A percentile compares a stretch with the other conserved stretches of the same genome.
These are phyloP conservation scores for Diploscapter pachys DNA, from an alignment of 1,140 invertebrate genomes.

Conservation along the genomic window DNA sequence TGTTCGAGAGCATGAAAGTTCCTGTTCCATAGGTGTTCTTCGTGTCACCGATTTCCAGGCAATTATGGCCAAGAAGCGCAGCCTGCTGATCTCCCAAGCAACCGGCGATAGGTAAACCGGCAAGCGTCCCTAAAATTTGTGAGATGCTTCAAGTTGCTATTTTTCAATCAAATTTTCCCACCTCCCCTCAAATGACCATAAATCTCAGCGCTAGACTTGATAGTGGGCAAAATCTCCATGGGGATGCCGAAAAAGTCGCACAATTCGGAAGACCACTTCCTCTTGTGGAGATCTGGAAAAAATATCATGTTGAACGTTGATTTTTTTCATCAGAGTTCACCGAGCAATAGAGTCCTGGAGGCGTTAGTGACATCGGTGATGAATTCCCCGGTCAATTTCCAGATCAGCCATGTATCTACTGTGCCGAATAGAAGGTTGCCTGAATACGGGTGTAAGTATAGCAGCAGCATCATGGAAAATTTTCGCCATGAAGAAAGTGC, in stretches of 20 bases:
- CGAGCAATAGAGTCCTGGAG: conserved; percentile 88
- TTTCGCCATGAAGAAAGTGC: too few species aligned
- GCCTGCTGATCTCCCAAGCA: conserved; percentile 64
- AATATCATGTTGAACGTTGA: too few species aligned
- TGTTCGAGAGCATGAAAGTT: conserved; percentile 92
- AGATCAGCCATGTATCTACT: conserved; percentile 90
- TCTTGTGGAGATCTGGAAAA: conserved; percentile 71
- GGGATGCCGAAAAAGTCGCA: conserved; percentile 86
- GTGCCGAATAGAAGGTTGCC: conserved; percentile 75
- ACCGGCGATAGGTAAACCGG: conserved; percentile 81
- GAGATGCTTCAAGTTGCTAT: too few species aligned
- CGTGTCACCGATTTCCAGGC: conserved; percentile 79
- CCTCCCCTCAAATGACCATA: conserved; percentile 73
- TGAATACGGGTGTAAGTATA: conserved; percentile 1
- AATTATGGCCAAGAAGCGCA: conserved; percentile 88
- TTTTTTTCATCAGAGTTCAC: too few species aligned
- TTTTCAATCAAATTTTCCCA: neutral
- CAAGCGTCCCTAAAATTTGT: conserved; percentile 66
- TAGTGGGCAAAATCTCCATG: conserved; percentile 77
- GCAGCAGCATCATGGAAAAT: neutral
- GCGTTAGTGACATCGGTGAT: conserved; percentile 95
- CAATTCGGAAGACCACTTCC: conserved; percentile 81
- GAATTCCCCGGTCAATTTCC: conserved; percentile 71
- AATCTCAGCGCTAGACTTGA: conserved; percentile 81
- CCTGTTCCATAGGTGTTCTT: conserved; percentile 92